Conservation (phyloP, 2,797 vertebrate genomes). For the Cichlasoma orientale region DNA sequence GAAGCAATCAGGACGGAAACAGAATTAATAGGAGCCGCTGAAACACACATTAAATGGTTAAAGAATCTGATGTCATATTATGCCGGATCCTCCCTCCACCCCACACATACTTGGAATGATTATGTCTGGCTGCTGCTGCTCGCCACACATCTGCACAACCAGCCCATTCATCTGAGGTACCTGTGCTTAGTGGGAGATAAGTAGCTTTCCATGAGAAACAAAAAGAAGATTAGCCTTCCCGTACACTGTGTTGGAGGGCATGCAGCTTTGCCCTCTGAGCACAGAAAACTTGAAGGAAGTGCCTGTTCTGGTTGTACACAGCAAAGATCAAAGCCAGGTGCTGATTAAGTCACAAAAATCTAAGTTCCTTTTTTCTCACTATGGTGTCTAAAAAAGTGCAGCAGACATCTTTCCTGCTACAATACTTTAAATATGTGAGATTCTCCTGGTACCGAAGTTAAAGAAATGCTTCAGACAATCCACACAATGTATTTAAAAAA, state of each 20-base stretch:
- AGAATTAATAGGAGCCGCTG: slow-evolving; percentile 22
- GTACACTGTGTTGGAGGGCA: slow-evolving; percentile 76
- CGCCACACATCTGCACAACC: slow-evolving; percentile 86
- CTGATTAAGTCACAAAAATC: slow-evolving; percentile 52
- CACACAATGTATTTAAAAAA: not conserved
- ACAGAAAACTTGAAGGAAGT: slow-evolving; percentile 56
- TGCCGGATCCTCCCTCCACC: slow-evolving; percentile 77
- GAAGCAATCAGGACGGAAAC: slow-evolving; percentile 61
- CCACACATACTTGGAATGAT: slow-evolving; percentile 81
- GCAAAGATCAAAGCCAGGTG: slow-evolving; percentile 61
- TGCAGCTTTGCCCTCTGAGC: slow-evolving; percentile 68
- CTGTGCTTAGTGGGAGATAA: slow-evolving; percentile 82
- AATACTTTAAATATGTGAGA: not conserved
- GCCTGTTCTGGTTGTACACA: slow-evolving; percentile 41
- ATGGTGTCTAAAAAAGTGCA: not conserved
- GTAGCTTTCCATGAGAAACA: slow-evolving; percentile 82
- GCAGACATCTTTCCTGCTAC: not conserved
- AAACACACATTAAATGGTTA: slow-evolving; percentile 65
- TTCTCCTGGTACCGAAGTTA: not conserved
- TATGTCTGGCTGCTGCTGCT: slow-evolving; percentile 73
- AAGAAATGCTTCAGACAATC: not conserved
- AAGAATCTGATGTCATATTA: slow-evolving; percentile 77
- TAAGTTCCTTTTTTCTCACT: slow-evolving; percentile 10
- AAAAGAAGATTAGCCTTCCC: slow-evolving; percentile 83
- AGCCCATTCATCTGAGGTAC: slow-evolving; percentile 86